Percentiles rank a stretch among this genome's conserved stretches.
phyloP scores from a whole-genome alignment of 2,888 invertebrate species.

The Ligdia adustata region DNA sequence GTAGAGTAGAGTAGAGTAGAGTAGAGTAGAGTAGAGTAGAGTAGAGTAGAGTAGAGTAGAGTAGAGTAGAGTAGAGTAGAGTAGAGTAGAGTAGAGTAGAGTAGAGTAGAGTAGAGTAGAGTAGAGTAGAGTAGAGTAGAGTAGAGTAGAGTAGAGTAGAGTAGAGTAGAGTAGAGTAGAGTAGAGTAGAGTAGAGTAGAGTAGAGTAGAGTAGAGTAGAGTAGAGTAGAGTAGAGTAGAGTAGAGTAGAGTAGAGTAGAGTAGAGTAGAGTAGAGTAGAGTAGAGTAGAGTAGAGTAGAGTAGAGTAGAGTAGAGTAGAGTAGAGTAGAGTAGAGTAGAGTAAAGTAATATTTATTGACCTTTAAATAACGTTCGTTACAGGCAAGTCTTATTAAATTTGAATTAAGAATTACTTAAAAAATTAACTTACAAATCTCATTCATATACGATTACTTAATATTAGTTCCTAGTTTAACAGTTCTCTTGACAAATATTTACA shows the following conservation, averaged over 20 bases:
- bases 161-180: slow-evolving; percentile 3
- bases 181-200: slow-evolving; percentile 3
- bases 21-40: slow-evolving; percentile 1
- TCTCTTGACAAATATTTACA: too few species aligned
- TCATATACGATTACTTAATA: too few species aligned
- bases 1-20: slow-evolving; percentile 3
- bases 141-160: slow-evolving; percentile 3
- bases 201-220: background rate
- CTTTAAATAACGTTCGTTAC: too few species aligned
- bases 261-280: slow-evolving; percentile 4
- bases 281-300: slow-evolving; percentile 6
- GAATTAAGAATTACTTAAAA: too few species aligned
- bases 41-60: slow-evolving; percentile 2
- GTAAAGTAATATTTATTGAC: too few species aligned
- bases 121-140: slow-evolving; percentile 2
- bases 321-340: slow-evolving; percentile 3
- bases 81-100: slow-evolving; percentile 2
- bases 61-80: slow-evolving; percentile 3
- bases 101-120: slow-evolving; percentile 2
- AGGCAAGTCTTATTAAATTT: too few species aligned
- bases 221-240: slow-evolving; percentile 1
- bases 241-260: slow-evolving; percentile 2
- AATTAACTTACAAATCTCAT: too few species aligned
- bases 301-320: background rate
- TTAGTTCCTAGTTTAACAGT: too few species aligned